Percentiles rank a stretch among this genome's conserved stretches.
These are phyloP conservation scores for Apostichopus leukothele DNA, from an alignment of 53 echinoderm and acorn worm species.

Conservation along the genomic window DNA sequence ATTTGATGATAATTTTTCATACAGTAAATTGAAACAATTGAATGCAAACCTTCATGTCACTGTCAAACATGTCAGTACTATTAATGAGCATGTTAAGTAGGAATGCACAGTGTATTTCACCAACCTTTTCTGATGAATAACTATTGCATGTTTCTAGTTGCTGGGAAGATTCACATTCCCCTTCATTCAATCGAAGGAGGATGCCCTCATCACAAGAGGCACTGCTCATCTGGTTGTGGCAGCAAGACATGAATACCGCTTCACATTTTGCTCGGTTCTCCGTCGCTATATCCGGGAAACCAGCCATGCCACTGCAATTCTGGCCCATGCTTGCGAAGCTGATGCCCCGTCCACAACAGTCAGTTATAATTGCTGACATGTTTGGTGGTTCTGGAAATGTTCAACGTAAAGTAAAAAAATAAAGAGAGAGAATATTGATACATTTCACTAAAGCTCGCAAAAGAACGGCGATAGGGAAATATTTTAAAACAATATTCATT, in stretches of 20 bases:
- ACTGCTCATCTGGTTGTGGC: conserved; percentile 49
- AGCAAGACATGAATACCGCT: conserved; percentile 69
- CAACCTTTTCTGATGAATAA: conserved; percentile 59
- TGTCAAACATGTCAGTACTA: too few species aligned
- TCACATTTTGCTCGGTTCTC: conserved; percentile 62
- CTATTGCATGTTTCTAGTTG: neutral
- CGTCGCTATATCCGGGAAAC: conserved; percentile 46
- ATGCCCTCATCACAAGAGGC: conserved; percentile 56
- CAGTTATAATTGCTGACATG: conserved; percentile 51
- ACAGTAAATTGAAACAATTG: too few species aligned
- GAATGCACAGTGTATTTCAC: neutral
- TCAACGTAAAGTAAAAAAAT: too few species aligned
- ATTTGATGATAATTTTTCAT: too few species aligned
- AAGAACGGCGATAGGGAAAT: too few species aligned
- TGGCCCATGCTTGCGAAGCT: conserved; percentile 53
- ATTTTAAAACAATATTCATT: too few species aligned
- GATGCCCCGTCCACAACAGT: conserved; percentile 75
- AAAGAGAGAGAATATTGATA: too few species aligned
- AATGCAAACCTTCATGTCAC: too few species aligned
- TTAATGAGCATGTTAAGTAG: neutral
- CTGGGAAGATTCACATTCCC: conserved; percentile 48
- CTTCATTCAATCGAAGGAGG: conserved; percentile 40
- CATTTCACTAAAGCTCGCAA: too few species aligned
- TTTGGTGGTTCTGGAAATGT: neutral
- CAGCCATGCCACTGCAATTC: conserved; percentile 57